phyloP scores from a whole-genome alignment of 2,797 vertebrate genomes.

The Notoglanidium macrostoma region DNA sequence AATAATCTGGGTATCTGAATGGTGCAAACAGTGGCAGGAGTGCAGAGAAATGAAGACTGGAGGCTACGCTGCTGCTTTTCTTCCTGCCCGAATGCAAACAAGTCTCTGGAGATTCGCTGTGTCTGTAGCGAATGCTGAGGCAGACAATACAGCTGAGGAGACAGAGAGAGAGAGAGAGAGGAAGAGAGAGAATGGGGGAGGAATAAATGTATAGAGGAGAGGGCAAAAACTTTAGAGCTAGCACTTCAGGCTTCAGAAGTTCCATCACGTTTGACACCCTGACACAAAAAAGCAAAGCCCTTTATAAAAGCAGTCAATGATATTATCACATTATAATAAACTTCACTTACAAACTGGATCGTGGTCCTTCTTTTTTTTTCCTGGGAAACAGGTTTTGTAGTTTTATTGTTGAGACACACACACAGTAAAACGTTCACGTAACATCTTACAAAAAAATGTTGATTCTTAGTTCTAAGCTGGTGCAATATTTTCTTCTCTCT shows the following conservation, averaged over 20 bases:
- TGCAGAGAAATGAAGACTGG: not conserved
- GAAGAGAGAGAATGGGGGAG: not conserved
- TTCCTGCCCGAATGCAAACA: conserved; percentile 25
- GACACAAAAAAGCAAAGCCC: not conserved
- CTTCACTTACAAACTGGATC: not conserved
- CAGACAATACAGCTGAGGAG: conserved; percentile 24
- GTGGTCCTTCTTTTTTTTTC: no score
- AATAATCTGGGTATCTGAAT: conserved; percentile 7
- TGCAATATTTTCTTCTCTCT: not conserved
- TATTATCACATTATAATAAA: not conserved
- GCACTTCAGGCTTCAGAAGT: not conserved
- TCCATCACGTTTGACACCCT: not conserved
- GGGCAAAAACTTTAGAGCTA: not conserved
- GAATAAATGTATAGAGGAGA: not conserved
- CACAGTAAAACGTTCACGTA: no score
- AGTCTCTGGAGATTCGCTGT: conserved; percentile 17
- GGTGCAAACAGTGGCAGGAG: conserved; percentile 6
- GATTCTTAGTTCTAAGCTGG: not conserved
- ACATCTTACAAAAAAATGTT: not conserved
- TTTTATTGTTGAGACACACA: not conserved
- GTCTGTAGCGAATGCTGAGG: conserved; percentile 44
- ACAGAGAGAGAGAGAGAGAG: not conserved
- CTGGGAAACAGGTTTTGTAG: not conserved
- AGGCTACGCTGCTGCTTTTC: conserved; percentile 17
- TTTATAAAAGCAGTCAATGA: not conserved